phyloP scores from a whole-genome alignment of 2,113 vertebrate species.

The Geococcyx californianus region DNA sequence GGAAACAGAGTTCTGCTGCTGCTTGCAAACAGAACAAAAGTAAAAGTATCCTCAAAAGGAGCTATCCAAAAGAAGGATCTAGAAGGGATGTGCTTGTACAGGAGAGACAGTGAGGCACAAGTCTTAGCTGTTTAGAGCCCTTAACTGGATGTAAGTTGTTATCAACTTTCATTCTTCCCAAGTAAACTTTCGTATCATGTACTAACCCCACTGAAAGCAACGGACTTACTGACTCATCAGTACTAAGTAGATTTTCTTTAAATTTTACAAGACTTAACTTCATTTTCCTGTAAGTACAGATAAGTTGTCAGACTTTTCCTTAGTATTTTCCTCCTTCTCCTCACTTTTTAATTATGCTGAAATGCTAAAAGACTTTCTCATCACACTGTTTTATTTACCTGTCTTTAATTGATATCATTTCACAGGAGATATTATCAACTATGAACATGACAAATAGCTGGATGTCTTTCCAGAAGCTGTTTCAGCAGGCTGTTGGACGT shows the following conservation, averaged over 20 bases:
- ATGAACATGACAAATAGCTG: slow-evolving; percentile 62
- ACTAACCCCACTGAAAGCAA: neutral
- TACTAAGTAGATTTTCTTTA: neutral
- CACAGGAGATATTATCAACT: slow-evolving; percentile 39
- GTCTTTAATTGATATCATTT: slow-evolving; percentile 60
- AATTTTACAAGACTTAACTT: neutral
- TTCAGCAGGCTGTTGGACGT: slow-evolving; percentile 43
- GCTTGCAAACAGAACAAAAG: neutral
- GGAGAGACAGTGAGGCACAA: neutral
- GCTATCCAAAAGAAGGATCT: neutral
- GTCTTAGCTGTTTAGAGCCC: neutral
- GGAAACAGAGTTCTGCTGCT: neutral
- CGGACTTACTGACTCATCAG: neutral
- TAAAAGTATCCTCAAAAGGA: neutral
- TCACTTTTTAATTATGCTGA: neutral
- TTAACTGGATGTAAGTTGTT: neutral
- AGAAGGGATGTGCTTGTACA: neutral
- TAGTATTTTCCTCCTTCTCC: neutral
- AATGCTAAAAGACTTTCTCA: slow-evolving; percentile 46
- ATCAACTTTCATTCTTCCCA: neutral
- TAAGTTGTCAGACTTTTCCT: neutral
- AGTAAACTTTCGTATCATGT: neutral
- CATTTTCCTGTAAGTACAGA: neutral
- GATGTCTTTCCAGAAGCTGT: slow-evolving; percentile 49
- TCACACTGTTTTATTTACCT: slow-evolving; percentile 45